Percentiles rank a stretch among this genome's conserved stretches.
Conservation (phyloP, 2,888 invertebrate genomes). For the Andrena dorsata region DNA sequence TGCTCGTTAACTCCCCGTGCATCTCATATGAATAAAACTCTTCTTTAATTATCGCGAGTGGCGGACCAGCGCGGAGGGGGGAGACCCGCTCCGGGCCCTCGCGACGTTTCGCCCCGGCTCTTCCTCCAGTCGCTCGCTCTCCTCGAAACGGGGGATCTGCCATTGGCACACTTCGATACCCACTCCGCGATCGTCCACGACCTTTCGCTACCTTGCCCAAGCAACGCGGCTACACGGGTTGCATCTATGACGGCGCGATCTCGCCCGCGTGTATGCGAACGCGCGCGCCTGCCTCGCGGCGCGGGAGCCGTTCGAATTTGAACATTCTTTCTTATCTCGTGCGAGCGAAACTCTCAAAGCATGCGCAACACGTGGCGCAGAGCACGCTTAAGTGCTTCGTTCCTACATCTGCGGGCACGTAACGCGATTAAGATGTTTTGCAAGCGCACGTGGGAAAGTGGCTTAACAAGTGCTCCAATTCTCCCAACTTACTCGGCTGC, state of each 20-base stretch:
- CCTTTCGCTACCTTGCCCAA: neutral
- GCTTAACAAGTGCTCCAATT: no score
- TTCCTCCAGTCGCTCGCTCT: neutral
- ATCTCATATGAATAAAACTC: conserved; percentile 60
- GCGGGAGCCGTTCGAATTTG: conserved; percentile 7
- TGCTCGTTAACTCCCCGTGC: conserved; percentile 69
- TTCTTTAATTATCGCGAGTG: conserved; percentile 57
- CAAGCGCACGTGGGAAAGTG: no score
- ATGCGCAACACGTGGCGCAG: no score
- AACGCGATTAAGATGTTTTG: no score
- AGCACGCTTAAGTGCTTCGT: no score
- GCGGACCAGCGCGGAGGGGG: neutral
- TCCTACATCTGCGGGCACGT: no score
- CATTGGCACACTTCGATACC: conserved; percentile 14
- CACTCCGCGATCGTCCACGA: neutral
- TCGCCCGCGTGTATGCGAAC: neutral
- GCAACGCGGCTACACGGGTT: neutral
- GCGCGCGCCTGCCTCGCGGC: neutral
- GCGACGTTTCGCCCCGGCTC: conserved; percentile 3
- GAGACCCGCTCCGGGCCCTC: conserved; percentile 1
- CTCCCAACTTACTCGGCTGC: no score
- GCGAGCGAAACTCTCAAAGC: neutral
- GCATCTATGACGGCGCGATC: conserved; percentile 1
- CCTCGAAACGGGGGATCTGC: neutral
- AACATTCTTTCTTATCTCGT: neutral